Base-by-base conservation (phyloP, 2,888 invertebrate species). In the Plagiodera versicolora region DNA sequence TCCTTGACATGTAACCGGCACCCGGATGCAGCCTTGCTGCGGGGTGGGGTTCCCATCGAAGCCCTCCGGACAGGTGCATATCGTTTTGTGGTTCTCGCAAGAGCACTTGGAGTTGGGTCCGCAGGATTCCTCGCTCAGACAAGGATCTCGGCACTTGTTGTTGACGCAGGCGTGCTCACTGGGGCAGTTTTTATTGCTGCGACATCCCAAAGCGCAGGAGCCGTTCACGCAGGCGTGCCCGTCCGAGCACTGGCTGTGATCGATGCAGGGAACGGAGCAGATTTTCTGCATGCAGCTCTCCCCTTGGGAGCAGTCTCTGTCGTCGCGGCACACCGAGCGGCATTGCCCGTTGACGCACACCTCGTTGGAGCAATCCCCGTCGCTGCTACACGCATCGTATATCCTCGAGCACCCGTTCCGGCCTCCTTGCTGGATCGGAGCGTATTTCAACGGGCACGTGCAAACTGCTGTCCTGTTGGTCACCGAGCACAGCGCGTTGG, bases 11-110 rank as follows among this genome's bases (percentile, higher is more conserved):
- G 84, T 76, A 44, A 85, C 83, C n/a, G 93, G 89, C 57, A 91
- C 88, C 68, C 95, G 83, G 5, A 94, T 89, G 75, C 95, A 95
- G 4, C 94, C 94, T 80, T 94, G 92, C 76, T 94, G 89, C 0
- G 95, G 89, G 14, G 89, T 90, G 14, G 94, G 94, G 74, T 91
- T 92, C 1, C 92, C 93, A 78, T 91, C 89, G 75, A 95, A 95
- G 30, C 93, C 93, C 53, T 86, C 82, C 0, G 94, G 94, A 73
- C 95, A 94, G 64, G 86, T 86, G 76, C 95, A 95, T 54, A 85
- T 84, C 0, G 89, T 89, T 48, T 85, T 84, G 74, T 94, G 94
- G 74, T 91, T 86, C 28, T 86, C 80, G 76, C 89, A 88, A 52
- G 86, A 86, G 77, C 94, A 95, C 20, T 91, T 82, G 0, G 94